Conservation (phyloP, 2,888 invertebrate species). For the Dorcus hopei region DNA sequence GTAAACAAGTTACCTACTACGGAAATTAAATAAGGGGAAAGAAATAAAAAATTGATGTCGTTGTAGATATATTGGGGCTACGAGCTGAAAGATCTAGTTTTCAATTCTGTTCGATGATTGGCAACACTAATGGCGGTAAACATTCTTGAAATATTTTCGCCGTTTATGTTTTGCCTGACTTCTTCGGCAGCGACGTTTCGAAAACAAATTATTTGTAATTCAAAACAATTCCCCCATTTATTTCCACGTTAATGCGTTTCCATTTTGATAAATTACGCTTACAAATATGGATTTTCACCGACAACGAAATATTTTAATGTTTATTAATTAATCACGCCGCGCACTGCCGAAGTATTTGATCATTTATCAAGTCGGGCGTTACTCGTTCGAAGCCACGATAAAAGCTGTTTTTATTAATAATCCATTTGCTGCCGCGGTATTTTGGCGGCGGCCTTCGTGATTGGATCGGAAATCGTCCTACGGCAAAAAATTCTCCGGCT, state of each 20-base stretch:
- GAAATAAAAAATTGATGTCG: no score
- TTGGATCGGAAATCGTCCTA: no score
- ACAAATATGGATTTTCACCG: slow-evolving; percentile 22
- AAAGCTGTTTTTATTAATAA: slow-evolving; percentile 14
- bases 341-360: slow-evolving; percentile 37
- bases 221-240: slow-evolving; percentile 10
- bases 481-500: no score
- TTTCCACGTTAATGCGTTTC: slow-evolving; percentile 1
- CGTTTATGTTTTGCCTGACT: no score
- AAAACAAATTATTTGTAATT: slow-evolving; percentile 13
- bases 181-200: background rate
- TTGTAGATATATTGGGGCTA: no score
- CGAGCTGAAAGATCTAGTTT: no score
- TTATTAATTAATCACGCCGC: slow-evolving; percentile 41
- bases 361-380: slow-evolving; percentile 37
- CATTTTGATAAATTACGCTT: slow-evolving; percentile 22
- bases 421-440: background rate
- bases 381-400: slow-evolving; percentile 10
- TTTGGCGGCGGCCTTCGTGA: no score
- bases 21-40: no score
- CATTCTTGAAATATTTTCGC: no score
- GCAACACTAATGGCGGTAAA: no score
- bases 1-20: no score
- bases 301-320: slow-evolving; percentile 40
- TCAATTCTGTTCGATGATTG: no score